Evolutionary conservation across 2,113 vertebrate genomes (phyloP).

Genomic region (Chelonoidis abingdonii): DNA sequence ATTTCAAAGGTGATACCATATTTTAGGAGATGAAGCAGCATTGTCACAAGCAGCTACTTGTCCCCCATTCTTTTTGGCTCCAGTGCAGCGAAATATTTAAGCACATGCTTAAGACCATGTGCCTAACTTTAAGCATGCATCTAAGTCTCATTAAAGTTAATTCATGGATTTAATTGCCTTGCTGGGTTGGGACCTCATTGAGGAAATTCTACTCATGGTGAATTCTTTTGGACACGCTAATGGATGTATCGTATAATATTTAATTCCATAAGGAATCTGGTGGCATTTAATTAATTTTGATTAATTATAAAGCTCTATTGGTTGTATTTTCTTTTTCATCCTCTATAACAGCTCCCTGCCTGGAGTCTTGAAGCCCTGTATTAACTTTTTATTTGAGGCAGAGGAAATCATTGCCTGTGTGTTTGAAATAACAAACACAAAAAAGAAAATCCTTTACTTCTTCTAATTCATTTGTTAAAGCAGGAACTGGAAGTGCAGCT

Average conservation of each 20-base stretch:
- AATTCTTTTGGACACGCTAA: background rate
- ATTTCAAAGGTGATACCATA: constrained; percentile 52
- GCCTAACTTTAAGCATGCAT: background rate
- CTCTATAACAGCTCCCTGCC: background rate
- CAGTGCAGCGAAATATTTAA: constrained; percentile 47
- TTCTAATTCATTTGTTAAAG: constrained; percentile 54
- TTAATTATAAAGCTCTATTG: background rate
- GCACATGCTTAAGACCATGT: background rate
- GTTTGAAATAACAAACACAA: background rate
- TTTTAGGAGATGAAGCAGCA: constrained; percentile 52
- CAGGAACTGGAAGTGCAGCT: constrained; percentile 32
- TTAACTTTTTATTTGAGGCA: background rate
- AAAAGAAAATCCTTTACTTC: constrained; percentile 18
- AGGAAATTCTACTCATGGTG: background rate
- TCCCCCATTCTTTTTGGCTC: constrained; percentile 39
- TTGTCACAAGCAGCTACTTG: constrained; percentile 65
- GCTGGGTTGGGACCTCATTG: background rate
- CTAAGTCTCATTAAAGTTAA: constrained; percentile 11
- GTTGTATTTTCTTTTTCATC: constrained; percentile 2
- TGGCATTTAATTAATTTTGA: constrained; percentile 15
- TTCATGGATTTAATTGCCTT: background rate
- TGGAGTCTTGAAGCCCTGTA: constrained; percentile 13
- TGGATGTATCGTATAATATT: background rate
- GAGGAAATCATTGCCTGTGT: background rate
- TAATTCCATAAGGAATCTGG: background rate